A percentile compares a stretch with the other conserved stretches of the same genome.
phyloP scores from a whole-genome alignment of 2,797 vertebrate genomes.

The Girardinus metallicus region DNA sequence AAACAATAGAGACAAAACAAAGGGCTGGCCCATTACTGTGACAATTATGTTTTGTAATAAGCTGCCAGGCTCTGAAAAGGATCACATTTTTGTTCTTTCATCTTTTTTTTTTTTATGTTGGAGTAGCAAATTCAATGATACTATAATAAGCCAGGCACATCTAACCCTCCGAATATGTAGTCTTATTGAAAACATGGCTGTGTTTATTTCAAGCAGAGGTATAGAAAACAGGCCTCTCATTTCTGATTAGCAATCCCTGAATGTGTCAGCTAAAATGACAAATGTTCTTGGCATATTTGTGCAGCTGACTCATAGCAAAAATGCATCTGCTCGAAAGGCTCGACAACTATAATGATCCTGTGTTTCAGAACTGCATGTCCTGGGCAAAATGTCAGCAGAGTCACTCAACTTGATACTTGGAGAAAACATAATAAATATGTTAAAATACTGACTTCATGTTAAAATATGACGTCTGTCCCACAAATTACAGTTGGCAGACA shows the following conservation, averaged over 20 bases:
- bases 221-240: background rate
- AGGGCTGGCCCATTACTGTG: background rate
- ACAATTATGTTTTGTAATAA: constrained; percentile 7
- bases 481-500: background rate
- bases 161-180: background rate
- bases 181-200: background rate
- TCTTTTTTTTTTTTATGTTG: constrained; percentile 6
- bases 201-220: background rate
- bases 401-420: background rate
- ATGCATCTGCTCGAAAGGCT: background rate
- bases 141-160: background rate
- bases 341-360: constrained; percentile 8
- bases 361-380: constrained; percentile 5
- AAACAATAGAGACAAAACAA: background rate
- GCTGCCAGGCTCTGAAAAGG: constrained; percentile 3
- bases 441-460: background rate
- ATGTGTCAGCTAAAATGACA: constrained; percentile 1
- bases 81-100: constrained; percentile 9
- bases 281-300: constrained; percentile 1
- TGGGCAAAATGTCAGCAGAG: constrained; percentile 9
- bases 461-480: background rate
- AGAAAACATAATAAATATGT: constrained; percentile 2
- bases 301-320: constrained; percentile 17
- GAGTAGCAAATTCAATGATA: background rate
- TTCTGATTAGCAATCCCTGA: background rate